Evolutionary conservation across 2,888 invertebrate species (phyloP), one percentile per base, ranked within the genome.

Genomic region (Andrena chrysosceles): DNA sequence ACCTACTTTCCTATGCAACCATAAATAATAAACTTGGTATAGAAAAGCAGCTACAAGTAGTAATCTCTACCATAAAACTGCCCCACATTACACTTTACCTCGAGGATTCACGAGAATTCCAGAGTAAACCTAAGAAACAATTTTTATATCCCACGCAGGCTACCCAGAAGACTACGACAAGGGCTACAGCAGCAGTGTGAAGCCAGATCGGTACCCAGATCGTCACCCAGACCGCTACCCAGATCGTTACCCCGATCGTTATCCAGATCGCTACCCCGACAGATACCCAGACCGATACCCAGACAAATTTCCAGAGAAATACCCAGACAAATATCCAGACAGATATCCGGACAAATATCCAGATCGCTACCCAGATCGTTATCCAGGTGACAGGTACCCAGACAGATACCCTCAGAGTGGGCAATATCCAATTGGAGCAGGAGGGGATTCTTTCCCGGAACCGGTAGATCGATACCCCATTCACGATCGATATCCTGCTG

Each of bases 371-470:
- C 89, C 91, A 31, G 90, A 89, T 10, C 59, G 69, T 16, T 84
- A 77, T 49, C 81, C 88, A 0, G 88, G 90, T 59, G 42, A 42
- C 42, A 42, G 42, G 16, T 89, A 86, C 35, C 90, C 90, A 8
- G 90, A 90, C 78, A 80, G 81, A 77, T 91, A 88, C 23, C 94
- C 94, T 2, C 89, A 89, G 31, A 95, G 92, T 2, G 95, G 95
- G 89, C 94, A 95, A 86, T 95, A 95, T 77, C 95, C 94, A n/a
- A 90, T 90, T 89, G 93, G 93, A 4, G 95, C 95, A 83, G 93
- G 35, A 4, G 72, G 91, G 1, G 94, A 92, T 42, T 86, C 92
- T 33, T 93, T 92, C 81, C 93, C 93, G 6, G 85, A 75, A 2
- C 74, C 81, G 1, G 49, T 83, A 1, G 84, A 90, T 79, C 85